phyloP scores from a whole-genome alignment of 1,140 invertebrate species.

The Bombus haemorrhoidalis region DNA sequence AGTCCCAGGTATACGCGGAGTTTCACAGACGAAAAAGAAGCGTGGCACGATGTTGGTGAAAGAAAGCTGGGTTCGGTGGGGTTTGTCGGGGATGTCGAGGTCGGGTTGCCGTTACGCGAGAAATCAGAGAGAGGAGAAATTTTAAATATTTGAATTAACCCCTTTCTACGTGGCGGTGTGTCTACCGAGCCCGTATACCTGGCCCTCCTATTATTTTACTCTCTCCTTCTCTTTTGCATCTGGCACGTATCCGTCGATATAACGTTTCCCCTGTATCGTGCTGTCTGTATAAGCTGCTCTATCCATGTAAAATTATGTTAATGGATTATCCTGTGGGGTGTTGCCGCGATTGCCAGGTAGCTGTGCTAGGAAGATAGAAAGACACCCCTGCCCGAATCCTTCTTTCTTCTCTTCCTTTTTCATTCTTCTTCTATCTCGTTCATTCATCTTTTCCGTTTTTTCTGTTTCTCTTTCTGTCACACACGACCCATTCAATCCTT shows the following conservation, averaged over 20 bases:
- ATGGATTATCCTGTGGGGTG: constrained; percentile 81
- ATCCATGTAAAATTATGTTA: constrained; percentile 84
- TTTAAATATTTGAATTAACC: constrained; percentile 83
- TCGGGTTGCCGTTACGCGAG: constrained; percentile 76
- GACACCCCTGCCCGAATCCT: constrained; percentile 44
- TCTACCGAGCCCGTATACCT: constrained; percentile 58
- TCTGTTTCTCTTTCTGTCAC: constrained; percentile 4
- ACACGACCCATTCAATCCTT: constrained; percentile 61
- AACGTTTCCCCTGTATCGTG: constrained; percentile 67
- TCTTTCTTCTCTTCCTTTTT: constrained; percentile 34
- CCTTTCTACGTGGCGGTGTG: constrained; percentile 60
- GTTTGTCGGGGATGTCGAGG: constrained; percentile 14
- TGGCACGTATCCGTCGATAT: constrained; percentile 75
- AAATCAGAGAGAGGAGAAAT: constrained; percentile 76
- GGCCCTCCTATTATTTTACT: constrained; percentile 76
- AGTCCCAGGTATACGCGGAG: constrained; percentile 75
- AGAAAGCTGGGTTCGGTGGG: constrained; percentile 17
- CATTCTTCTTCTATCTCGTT: neutral
- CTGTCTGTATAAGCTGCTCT: constrained; percentile 30
- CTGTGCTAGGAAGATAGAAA: constrained; percentile 27
- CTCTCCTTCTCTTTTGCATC: constrained; percentile 80
- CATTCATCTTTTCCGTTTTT: neutral
- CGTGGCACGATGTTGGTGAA: constrained; percentile 5
- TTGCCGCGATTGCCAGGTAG: constrained; percentile 69
- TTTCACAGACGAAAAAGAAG: constrained; percentile 40